Conservation (phyloP, 2,113 vertebrate species). For the Siniperca knerii region DNA sequence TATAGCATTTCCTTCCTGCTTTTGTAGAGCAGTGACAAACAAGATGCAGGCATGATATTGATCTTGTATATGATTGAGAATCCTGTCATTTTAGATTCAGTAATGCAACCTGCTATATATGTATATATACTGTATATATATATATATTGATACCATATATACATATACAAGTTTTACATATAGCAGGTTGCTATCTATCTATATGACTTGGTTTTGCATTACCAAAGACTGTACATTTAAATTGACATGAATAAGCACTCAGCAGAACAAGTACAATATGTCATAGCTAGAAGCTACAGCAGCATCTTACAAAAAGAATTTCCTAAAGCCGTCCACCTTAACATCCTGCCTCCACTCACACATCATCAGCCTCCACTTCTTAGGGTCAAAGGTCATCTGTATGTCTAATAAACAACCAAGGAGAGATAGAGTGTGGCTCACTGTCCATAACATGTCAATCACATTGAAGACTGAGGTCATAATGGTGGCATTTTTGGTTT, state of each 20-base stretch:
- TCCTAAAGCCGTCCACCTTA: slow-evolving; percentile 49
- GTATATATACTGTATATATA: no score
- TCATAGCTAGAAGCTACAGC: slow-evolving; percentile 19
- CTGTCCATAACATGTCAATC: slow-evolving; percentile 60
- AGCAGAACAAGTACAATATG: not conserved
- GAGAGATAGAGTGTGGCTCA: slow-evolving; percentile 7
- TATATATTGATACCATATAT: no score
- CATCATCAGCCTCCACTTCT: slow-evolving; percentile 65
- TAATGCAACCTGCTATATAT: not conserved
- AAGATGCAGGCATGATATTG: not conserved
- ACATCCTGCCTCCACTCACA: slow-evolving; percentile 69
- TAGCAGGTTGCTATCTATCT: no score
- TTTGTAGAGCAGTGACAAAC: not conserved
- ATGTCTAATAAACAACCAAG: slow-evolving; percentile 53
- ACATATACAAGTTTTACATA: no score
- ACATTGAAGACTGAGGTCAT: slow-evolving; percentile 24
- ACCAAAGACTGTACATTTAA: not conserved
- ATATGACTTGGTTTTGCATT: not conserved
- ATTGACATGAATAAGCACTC: not conserved
- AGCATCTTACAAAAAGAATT: slow-evolving; percentile 35
- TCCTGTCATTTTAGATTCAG: not conserved
- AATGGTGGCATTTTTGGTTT: slow-evolving; percentile 27
- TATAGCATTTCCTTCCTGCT: not conserved
- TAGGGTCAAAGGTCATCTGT: slow-evolving; percentile 61
- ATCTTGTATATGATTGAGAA: not conserved